A percentile compares a stretch with the other conserved stretches of the same genome.
Conservation (phyloP, 1,140 invertebrate genomes). For the Drosophila sechellia region DNA sequence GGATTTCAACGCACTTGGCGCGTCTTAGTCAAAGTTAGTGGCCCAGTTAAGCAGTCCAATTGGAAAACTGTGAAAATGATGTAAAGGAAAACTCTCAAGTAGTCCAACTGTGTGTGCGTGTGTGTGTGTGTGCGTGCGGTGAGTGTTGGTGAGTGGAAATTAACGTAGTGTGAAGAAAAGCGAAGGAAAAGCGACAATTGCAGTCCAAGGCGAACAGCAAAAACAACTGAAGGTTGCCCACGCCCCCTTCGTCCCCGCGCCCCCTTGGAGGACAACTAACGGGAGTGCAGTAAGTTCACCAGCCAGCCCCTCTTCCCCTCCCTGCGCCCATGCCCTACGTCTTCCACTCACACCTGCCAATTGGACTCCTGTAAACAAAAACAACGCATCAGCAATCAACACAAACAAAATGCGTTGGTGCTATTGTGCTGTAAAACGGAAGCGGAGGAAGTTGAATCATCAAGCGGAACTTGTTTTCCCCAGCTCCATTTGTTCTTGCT, state of each 20-base stretch:
- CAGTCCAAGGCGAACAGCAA: slow-evolving; percentile 56
- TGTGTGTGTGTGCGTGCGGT: slow-evolving; percentile 16
- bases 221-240: slow-evolving; percentile 35
- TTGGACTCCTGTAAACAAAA: slow-evolving; percentile 62
- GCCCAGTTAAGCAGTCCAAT: not conserved
- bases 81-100: slow-evolving; percentile 52
- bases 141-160: slow-evolving; percentile 67
- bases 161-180: slow-evolving; percentile 70
- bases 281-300: slow-evolving; percentile 34
- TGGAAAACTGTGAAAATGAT: slow-evolving; percentile 32
- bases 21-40: not conserved
- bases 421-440: slow-evolving; percentile 25
- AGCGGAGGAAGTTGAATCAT: slow-evolving; percentile 72
- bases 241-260: not conserved
- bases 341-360: not conserved
- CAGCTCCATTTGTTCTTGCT: slow-evolving; percentile 37
- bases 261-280: slow-evolving; percentile 11
- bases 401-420: slow-evolving; percentile 39
- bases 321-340: not conserved
- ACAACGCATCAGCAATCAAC: slow-evolving; percentile 41
- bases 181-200: slow-evolving; percentile 52
- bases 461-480: slow-evolving; percentile 74
- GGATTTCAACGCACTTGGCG: not conserved
- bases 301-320: not conserved
- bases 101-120: slow-evolving; percentile 24